These are phyloP conservation scores for Cerceris rybyensis DNA, from an alignment of 2,888 invertebrate genomes.

Conservation along the genomic window DNA sequence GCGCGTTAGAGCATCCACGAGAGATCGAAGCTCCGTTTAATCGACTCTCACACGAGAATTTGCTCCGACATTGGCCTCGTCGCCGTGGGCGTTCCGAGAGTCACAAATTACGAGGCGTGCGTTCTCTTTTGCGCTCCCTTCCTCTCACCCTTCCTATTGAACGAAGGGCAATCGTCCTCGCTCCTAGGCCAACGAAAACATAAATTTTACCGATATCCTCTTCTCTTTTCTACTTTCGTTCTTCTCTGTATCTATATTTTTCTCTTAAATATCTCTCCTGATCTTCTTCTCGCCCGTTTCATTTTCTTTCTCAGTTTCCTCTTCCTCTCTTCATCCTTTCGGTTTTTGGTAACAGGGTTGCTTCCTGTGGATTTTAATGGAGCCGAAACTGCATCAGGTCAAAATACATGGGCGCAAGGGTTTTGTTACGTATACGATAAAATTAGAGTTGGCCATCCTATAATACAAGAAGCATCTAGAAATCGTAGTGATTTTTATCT, in stretches of 20 bases:
- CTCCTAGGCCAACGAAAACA: conserved; percentile 44
- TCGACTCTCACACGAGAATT: conserved; percentile 39
- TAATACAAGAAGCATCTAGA: no score
- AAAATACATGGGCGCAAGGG: background rate
- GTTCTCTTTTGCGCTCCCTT: conserved; percentile 34
- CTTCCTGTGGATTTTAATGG: conserved; percentile 48
- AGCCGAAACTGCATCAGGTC: conserved; percentile 11
- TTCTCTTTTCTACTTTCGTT: conserved; percentile 5
- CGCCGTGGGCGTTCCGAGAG: conserved; percentile 57
- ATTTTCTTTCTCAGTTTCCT: background rate
- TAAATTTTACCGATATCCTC: conserved; percentile 54
- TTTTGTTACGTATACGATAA: background rate
- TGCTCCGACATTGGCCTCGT: conserved; percentile 39
- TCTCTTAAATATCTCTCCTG: no score
- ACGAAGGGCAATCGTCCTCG: conserved; percentile 39
- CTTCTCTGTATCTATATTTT: no score
- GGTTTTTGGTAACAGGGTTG: conserved; percentile 5
- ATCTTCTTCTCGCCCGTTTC: no score
- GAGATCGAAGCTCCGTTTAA: conserved; percentile 50
- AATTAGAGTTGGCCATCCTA: background rate
- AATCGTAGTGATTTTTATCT: no score
- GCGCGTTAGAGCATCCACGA: background rate
- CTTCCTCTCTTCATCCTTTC: conserved; percentile 13
- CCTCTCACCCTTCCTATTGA: conserved; percentile 17
- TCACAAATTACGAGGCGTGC: conserved; percentile 60